Percentiles rank a stretch among this genome's conserved stretches.
These are phyloP conservation scores for Leptopilina syphax DNA, from an alignment of 2,888 invertebrate genomes.

Conservation along the genomic window DNA sequence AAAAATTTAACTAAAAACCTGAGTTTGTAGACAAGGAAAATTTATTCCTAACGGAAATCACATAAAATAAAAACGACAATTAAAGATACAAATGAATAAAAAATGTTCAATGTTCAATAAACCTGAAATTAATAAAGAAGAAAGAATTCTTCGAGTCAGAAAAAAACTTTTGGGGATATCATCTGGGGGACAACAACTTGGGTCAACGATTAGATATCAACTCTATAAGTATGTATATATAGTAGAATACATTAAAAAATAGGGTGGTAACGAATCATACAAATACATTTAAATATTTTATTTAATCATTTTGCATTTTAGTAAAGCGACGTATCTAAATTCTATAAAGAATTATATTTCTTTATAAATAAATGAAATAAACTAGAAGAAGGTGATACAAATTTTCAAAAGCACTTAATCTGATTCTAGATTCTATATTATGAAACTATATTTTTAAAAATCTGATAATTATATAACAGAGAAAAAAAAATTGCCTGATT, in stretches of 20 bases:
- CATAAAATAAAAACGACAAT: too few species aligned
- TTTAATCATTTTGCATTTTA: not conserved
- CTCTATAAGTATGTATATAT: not conserved
- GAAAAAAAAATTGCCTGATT: not conserved
- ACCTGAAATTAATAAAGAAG: not conserved
- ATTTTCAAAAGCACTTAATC: not conserved
- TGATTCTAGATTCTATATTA: too few species aligned
- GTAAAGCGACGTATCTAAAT: not conserved
- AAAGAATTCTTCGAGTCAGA: not conserved
- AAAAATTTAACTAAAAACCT: too few species aligned
- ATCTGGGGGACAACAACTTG: not conserved
- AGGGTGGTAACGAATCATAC: not conserved
- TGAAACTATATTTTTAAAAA: too few species aligned
- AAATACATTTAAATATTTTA: not conserved
- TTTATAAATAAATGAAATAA: not conserved
- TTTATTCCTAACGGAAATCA: too few species aligned
- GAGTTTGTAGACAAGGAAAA: too few species aligned
- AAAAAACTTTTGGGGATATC: slow-evolving; percentile 7
- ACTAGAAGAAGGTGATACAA: not conserved
- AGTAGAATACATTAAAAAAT: not conserved
- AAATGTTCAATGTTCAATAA: not conserved
- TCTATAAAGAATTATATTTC: not conserved
- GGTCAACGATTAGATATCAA: slow-evolving; percentile 15
- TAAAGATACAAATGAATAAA: too few species aligned
- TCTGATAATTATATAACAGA: too few species aligned